A percentile compares a stretch with the other conserved stretches of the same genome.
These are phyloP conservation scores for Tragulus kanchil DNA, from an alignment of 2,113 vertebrate genomes.

Conservation along the genomic window DNA sequence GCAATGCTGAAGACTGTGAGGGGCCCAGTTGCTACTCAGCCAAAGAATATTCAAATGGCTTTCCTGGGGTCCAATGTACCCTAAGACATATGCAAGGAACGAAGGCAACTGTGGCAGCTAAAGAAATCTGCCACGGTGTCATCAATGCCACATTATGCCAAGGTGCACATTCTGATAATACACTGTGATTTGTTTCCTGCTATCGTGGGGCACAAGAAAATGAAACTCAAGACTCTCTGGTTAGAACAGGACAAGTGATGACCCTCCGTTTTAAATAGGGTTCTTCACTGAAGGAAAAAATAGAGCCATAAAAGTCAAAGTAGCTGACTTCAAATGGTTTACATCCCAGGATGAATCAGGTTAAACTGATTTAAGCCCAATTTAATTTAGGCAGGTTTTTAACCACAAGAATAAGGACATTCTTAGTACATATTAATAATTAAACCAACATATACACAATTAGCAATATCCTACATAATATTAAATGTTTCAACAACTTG, in stretches of 20 bases:
- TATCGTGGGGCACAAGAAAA: slow-evolving; percentile 73
- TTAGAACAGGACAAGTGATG: slow-evolving; percentile 84
- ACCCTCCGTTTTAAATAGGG: slow-evolving; percentile 87
- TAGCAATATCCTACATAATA: slow-evolving; percentile 90
- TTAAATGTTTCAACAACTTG: slow-evolving; percentile 86
- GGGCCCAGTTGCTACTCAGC: slow-evolving; percentile 47
- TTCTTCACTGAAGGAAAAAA: slow-evolving; percentile 87
- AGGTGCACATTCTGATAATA: slow-evolving; percentile 23
- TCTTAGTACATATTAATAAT: slow-evolving; percentile 93
- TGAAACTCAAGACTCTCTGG: slow-evolving; percentile 80
- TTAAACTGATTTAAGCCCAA: slow-evolving; percentile 91
- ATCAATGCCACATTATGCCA: not conserved
- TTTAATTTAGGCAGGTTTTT: slow-evolving; percentile 92
- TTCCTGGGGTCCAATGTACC: slow-evolving; percentile 62
- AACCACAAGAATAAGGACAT: slow-evolving; percentile 92
- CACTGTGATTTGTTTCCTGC: slow-evolving; percentile 62
- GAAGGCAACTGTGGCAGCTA: slow-evolving; percentile 44
- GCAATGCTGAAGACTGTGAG: slow-evolving; percentile 29
- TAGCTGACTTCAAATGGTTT: slow-evolving; percentile 89
- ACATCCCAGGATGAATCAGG: slow-evolving; percentile 91
- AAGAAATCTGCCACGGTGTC: slow-evolving; percentile 27
- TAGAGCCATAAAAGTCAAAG: slow-evolving; percentile 88
- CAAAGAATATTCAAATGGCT: slow-evolving; percentile 60
- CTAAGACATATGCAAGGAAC: slow-evolving; percentile 61
- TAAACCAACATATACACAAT: slow-evolving; percentile 94